Conservation (phyloP, 2,113 vertebrate genomes). For the Coregonus clupeaformis region DNA sequence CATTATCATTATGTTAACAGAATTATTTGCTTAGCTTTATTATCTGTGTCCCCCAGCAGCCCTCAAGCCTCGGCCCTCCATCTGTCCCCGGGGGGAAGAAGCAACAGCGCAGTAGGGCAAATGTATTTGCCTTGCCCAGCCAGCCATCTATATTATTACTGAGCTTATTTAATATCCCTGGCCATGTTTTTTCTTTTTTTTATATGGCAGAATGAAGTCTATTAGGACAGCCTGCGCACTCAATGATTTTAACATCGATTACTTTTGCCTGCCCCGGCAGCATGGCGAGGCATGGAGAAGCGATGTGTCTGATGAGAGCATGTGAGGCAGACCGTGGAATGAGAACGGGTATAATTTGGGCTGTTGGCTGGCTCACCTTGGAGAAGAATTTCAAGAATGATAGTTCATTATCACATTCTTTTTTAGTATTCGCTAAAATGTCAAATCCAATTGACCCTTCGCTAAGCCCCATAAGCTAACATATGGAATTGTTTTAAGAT, state of each 20-base stretch:
- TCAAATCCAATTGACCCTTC: too few relatives aligned
- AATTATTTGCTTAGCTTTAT: constrained; percentile 53
- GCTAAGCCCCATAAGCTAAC: too few relatives aligned
- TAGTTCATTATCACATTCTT: too few relatives aligned
- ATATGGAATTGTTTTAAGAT: too few relatives aligned
- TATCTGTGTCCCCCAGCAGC: constrained; percentile 51
- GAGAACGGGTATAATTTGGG: not conserved
- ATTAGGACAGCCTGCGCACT: constrained; percentile 43
- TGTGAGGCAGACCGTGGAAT: not conserved
- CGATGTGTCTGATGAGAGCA: constrained; percentile 17
- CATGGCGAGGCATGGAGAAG: constrained; percentile 33
- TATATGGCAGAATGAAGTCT: constrained; percentile 45
- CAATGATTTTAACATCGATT: constrained; percentile 56
- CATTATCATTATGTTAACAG: constrained; percentile 68
- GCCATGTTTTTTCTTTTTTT: constrained; percentile 40
- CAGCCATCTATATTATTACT: constrained; percentile 55
- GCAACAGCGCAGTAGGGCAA: constrained; percentile 41
- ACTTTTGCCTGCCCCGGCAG: constrained; percentile 38
- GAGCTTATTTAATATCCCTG: constrained; percentile 62
- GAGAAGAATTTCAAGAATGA: too few relatives aligned
- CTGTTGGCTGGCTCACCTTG: not conserved
- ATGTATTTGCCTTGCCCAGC: constrained; percentile 52
- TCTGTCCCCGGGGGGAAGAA: constrained; percentile 52
- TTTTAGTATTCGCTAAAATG: too few relatives aligned
- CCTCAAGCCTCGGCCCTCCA: constrained; percentile 49